These are phyloP conservation scores for Sepioteuthis lessoniana DNA, from an alignment of 2,888 invertebrate genomes.

Conservation along the genomic window DNA sequence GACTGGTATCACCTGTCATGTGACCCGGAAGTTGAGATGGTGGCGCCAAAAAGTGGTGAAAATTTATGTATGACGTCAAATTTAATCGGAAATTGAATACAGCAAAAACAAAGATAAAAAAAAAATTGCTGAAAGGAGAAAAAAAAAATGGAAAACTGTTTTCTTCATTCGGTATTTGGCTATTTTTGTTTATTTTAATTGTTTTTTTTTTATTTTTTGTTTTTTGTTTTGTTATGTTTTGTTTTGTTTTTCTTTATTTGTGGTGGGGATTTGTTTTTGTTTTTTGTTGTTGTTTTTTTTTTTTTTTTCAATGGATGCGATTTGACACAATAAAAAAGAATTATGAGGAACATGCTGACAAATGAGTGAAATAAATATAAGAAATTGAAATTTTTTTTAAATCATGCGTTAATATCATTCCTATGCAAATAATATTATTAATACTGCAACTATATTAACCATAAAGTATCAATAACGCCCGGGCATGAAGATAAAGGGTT, in stretches of 20 bases:
- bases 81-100: conserved; percentile 33
- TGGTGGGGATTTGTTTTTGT: no score
- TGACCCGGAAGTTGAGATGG: conserved; percentile 33
- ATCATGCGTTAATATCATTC: neutral
- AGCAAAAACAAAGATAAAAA: neutral
- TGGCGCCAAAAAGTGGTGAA: neutral
- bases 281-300: neutral
- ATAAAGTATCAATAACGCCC: no score
- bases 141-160: neutral
- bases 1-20: conserved; percentile 33
- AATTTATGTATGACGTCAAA: conserved; percentile 10
- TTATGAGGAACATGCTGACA: neutral
- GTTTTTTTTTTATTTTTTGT: no score
- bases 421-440: neutral
- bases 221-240: no score
- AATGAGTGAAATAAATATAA: neutral
- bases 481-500: no score
- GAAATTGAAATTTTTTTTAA: no score
- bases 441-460: neutral
- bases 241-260: no score
- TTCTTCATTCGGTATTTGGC: neutral
- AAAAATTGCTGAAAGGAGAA: neutral
- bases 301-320: neutral
- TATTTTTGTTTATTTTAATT: neutral
- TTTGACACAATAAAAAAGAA: neutral